A percentile compares a stretch with the other conserved stretches of the same genome.
Evolutionary conservation across 1,140 invertebrate species (phyloP).

Genomic region (Caenorhabditis briggsae): DNA sequence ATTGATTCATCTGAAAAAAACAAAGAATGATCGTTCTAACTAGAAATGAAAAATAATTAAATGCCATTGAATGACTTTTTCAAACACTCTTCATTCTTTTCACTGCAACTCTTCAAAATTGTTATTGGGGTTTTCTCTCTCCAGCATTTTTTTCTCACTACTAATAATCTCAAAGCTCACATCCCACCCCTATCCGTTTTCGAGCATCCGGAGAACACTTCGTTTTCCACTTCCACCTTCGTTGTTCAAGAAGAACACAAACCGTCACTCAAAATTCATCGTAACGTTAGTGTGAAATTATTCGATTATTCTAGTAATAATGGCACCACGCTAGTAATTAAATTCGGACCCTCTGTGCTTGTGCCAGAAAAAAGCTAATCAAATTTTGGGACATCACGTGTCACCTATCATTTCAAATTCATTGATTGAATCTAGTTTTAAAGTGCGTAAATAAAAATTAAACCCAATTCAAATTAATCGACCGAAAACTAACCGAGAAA

Average conservation of each 20-base stretch:
- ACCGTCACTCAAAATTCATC: background rate
- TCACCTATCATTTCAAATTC: background rate
- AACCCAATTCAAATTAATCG: background rate
- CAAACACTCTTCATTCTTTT: background rate
- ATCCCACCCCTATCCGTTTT: background rate
- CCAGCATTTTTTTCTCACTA: background rate
- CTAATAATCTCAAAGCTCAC: background rate
- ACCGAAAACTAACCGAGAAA: background rate
- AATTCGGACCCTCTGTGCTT: background rate
- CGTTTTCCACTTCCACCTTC: conserved; percentile 4
- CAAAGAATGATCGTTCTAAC: background rate
- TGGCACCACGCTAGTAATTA: background rate
- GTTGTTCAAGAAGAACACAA: background rate
- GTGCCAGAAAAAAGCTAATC: background rate
- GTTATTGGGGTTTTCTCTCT: background rate
- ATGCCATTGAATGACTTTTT: background rate
- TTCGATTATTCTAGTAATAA: no score
- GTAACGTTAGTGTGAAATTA: no score
- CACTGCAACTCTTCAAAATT: background rate
- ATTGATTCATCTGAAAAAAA: background rate
- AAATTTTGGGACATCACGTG: conserved; percentile 29
- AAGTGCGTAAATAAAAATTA: background rate
- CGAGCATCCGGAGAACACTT: background rate
- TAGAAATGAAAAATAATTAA: no score
- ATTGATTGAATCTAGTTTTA: background rate